Base-by-base conservation (phyloP, 2,113 vertebrate species). In the Tragelaphus buxtoni region DNA sequence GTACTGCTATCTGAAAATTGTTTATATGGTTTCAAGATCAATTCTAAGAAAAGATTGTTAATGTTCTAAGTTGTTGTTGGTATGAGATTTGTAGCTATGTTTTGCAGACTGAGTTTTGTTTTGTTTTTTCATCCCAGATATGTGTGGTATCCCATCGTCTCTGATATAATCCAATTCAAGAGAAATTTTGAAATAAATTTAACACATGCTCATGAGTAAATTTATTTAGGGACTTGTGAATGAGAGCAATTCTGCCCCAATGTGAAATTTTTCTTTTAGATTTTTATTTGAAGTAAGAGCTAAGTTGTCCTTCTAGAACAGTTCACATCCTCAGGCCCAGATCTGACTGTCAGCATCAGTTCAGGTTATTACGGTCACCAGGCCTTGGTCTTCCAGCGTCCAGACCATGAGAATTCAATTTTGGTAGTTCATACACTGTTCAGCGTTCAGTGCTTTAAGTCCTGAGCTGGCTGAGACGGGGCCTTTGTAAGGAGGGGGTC, bases 351-450 rank as follows among this genome's bases (percentile, higher is more conserved):
- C 51, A n/a, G 45, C 45, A 1, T 47, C 24, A n/a, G 28, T 30
- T n/a, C 47, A 7, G 30, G 30, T 53, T 8, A 22, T 8, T 7
- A 22, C 0, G 1, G 4, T 12, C 49, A 2, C 30, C 49, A 53
- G 77, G 32, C 77, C 77, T n/a, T 4, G 12, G 53, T n/a, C 53
- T n/a, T 32, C 30, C 42, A 22, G 69, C 13, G 20, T 24, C 53
- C 39, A 24, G 88, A 24, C 30, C 1, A 1, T 9, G 60, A 42
- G 85, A 5, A 35, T 11, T 26, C n/a, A 8, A 1, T 9, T 20
- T 7, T 0, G 9, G 7, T 7, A 5, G 30, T 26, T 26, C 4
- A 0, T 0, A 32, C 45, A 8, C 58, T 0, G 0, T 32, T 20
- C 7, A 14, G 2, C 14, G 9, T 18, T 35, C 12, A 18, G 26